phyloP scores from a whole-genome alignment of 2,797 vertebrate species.

The Xiphophorus birchmanni region DNA sequence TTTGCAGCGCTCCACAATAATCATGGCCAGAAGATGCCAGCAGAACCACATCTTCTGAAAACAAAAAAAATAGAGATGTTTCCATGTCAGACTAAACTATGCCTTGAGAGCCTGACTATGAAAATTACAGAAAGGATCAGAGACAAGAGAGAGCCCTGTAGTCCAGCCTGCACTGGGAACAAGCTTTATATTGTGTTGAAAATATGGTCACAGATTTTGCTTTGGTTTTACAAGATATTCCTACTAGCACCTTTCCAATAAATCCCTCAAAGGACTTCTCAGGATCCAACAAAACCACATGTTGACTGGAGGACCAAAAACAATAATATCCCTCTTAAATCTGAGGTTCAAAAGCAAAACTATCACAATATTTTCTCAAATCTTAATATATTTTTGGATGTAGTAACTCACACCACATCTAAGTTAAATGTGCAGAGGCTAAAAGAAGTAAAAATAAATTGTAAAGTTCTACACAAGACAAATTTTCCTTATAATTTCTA shows the following conservation, averaged over 20 bases:
- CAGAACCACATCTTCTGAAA: not conserved
- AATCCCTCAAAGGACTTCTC: not conserved
- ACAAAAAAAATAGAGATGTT: not conserved
- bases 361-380: not conserved
- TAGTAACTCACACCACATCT: slow-evolving; percentile 52
- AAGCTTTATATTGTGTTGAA: not conserved
- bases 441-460: not conserved
- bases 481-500: slow-evolving; percentile 53
- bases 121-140: not conserved
- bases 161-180: not conserved
- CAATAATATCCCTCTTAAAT: not conserved
- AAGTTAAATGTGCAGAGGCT: slow-evolving; percentile 5
- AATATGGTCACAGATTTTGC: not conserved
- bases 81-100: not conserved
- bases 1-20: not conserved
- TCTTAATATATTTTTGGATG: slow-evolving; percentile 39
- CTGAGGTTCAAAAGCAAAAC: not conserved
- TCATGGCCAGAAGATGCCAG: not conserved
- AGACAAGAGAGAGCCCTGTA: not conserved
- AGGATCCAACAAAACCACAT: not conserved
- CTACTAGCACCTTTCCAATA: not conserved
- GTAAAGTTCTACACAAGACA: slow-evolving; percentile 44
- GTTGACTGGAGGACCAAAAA: not conserved
- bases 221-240: not conserved
- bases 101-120: not conserved